Conservation (phyloP, 2,888 invertebrate species). For the Cremastinae sp. region DNA sequence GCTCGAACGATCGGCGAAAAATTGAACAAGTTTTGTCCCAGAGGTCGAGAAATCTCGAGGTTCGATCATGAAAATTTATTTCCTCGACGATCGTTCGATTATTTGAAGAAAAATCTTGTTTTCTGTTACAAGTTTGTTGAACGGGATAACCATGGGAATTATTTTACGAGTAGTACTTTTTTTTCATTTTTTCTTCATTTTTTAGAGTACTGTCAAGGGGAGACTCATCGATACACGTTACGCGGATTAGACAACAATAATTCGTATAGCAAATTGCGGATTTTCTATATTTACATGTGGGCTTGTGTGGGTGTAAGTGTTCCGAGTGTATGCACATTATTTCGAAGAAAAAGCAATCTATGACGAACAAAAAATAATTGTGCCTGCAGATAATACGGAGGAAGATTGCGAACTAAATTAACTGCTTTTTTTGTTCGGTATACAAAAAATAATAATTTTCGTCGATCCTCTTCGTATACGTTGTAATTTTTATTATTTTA, state of each 20-base stretch:
- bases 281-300: conserved; percentile 52
- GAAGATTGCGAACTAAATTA: conserved; percentile 14
- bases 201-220: conserved; percentile 35
- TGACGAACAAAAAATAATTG: conserved; percentile 44
- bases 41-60: neutral
- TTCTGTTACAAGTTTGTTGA: conserved; percentile 55
- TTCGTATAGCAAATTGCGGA: conserved; percentile 57
- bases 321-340: conserved; percentile 25
- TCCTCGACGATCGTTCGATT: conserved; percentile 3
- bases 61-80: neutral
- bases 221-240: conserved; percentile 58
- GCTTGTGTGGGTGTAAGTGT: conserved; percentile 41
- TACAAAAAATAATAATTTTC: neutral
- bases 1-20: conserved; percentile 15
- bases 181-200: conserved; percentile 22
- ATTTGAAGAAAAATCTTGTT: conserved; percentile 29
- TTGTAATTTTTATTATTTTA: conserved; percentile 34
- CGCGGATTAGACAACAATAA: conserved; percentile 57
- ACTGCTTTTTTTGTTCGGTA: conserved; percentile 6
- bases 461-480: neutral
- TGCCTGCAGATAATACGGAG: neutral
- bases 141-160: conserved; percentile 39
- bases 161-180: conserved; percentile 18
- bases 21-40: neutral
- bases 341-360: conserved; percentile 45